A percentile compares a stretch with the other conserved stretches of the same genome.
These are phyloP conservation scores for Lepisosteus oculatus DNA, from an alignment of 2,113 vertebrate species.

Conservation along the genomic window DNA sequence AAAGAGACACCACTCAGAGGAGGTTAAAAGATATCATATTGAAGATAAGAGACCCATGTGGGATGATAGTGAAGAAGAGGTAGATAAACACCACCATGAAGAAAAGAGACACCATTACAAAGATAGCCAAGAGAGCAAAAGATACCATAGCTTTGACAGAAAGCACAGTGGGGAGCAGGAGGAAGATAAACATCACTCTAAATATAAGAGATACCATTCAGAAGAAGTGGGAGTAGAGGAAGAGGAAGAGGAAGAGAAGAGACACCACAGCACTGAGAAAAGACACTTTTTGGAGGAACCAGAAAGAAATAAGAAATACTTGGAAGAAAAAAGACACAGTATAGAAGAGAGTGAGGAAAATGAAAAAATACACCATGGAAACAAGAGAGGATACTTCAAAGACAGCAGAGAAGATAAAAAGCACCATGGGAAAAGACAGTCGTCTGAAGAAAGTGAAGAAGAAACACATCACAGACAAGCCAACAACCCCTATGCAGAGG, in stretches of 20 bases:
- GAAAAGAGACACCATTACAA: constrained; percentile 33
- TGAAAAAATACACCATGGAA: not conserved
- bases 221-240: constrained; percentile 24
- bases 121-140: constrained; percentile 22
- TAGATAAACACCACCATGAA: not conserved
- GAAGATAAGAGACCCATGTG: constrained; percentile 11
- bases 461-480: constrained; percentile 18
- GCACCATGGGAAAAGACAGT: constrained; percentile 7
- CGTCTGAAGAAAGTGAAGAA: constrained; percentile 26
- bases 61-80: constrained; percentile 33
- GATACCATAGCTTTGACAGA: constrained; percentile 15
- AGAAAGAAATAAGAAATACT: constrained; percentile 28
- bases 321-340: not conserved
- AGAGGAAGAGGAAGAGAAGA: constrained; percentile 38
- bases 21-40: constrained; percentile 16
- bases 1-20: constrained; percentile 34
- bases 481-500: constrained; percentile 28
- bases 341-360: not conserved
- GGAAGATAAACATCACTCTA: constrained; percentile 26
- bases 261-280: constrained; percentile 24
- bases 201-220: constrained; percentile 20
- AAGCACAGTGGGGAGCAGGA: constrained; percentile 25
- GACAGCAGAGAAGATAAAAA: constrained; percentile 17
- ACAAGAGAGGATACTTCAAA: constrained; percentile 20
- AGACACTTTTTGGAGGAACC: constrained; percentile 16